Evolutionary conservation across 1,140 invertebrate species (phyloP).

Genomic region (Meloidogyne floridensis): DNA sequence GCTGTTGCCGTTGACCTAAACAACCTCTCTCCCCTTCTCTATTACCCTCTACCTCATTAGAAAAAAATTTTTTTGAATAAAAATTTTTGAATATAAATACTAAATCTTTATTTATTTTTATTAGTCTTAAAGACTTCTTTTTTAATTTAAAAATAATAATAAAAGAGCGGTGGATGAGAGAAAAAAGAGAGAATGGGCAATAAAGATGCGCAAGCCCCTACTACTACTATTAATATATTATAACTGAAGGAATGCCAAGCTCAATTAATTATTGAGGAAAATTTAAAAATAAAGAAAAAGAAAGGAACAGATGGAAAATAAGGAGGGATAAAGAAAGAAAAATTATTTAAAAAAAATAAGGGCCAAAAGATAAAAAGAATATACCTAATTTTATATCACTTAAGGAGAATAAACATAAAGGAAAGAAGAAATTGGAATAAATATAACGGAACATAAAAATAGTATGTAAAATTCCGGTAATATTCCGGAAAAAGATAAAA

Average conservation of each 20-base stretch:
- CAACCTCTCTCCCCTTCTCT: no score
- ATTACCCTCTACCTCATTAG: no score
- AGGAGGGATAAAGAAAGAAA: not conserved
- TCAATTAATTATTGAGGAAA: constrained; percentile 2
- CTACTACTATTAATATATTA: not conserved
- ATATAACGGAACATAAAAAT: no score
- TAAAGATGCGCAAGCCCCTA: not conserved
- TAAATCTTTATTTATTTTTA: not conserved
- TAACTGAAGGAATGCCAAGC: constrained; percentile 8
- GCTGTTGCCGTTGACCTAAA: no score
- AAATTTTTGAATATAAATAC: not conserved
- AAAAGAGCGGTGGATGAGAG: not conserved
- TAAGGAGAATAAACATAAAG: no score
- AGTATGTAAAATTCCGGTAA: no score
- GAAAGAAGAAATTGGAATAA: no score
- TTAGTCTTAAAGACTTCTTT: not conserved
- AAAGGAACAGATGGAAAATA: not conserved
- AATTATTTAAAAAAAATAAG: not conserved
- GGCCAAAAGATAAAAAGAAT: no score
- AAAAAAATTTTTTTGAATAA: not conserved
- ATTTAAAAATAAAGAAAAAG: not conserved
- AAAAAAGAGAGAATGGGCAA: not conserved
- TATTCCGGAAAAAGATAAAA: no score
- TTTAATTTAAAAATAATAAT: constrained; percentile 7
- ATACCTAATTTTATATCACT: no score